Percentiles rank a stretch among this genome's conserved stretches.
phyloP scores from a whole-genome alignment of 2,888 invertebrate genomes.

The Drosophila demipolita region DNA sequence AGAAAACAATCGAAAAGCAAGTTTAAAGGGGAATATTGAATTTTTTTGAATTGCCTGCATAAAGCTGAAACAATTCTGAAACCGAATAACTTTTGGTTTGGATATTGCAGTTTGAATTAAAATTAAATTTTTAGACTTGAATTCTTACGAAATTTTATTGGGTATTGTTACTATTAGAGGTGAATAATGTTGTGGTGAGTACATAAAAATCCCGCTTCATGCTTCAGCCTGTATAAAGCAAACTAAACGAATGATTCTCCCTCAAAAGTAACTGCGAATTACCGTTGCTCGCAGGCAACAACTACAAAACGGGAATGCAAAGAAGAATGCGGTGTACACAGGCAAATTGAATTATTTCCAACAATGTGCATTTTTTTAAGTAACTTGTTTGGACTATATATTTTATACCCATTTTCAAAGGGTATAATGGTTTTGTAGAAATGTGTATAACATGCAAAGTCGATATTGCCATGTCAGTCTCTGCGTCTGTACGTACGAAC shows the following conservation, averaged over 20 bases:
- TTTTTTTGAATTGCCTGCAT: background rate
- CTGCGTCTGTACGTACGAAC: background rate
- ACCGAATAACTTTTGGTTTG: background rate
- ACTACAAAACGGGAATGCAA: no score
- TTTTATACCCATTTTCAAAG: no score
- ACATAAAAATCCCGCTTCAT: background rate
- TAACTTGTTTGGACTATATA: no score
- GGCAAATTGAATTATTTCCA: background rate
- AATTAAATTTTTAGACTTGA: background rate
- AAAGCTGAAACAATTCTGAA: background rate
- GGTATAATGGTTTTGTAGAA: background rate
- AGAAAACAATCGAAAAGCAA: background rate
- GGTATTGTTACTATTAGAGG: background rate
- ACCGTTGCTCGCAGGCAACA: no score
- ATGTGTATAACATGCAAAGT: background rate
- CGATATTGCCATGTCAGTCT: background rate
- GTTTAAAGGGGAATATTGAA: background rate
- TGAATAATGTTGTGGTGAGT: background rate
- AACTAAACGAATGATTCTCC: background rate
- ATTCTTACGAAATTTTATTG: fast-evolving
- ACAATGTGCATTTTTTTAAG: background rate
- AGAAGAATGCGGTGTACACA: no score
- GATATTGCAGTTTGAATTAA: background rate
- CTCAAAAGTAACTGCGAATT: no score
- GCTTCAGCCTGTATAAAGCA: background rate